Conservation (phyloP, 2,113 vertebrate genomes). For the Eupsittula cactorum region DNA sequence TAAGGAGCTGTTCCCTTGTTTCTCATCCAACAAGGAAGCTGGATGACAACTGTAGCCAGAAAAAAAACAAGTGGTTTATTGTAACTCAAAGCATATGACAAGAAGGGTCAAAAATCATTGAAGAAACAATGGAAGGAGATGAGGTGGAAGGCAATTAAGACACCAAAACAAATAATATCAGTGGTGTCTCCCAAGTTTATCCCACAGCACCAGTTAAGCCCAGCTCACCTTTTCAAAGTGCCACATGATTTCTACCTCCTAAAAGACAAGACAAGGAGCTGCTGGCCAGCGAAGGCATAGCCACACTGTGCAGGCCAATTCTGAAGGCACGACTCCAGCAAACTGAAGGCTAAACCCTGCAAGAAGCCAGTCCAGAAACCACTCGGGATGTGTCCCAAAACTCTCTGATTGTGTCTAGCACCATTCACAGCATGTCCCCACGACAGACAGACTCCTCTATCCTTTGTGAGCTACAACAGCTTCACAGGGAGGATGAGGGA, state of each 20-base stretch:
- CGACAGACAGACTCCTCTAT: not conserved
- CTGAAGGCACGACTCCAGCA: not conserved
- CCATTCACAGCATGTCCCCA: not conserved
- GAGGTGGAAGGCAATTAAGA: not conserved
- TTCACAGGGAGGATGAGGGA: not conserved
- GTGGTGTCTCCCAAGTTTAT: not conserved
- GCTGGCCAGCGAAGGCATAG: not conserved
- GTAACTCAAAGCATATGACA: not conserved
- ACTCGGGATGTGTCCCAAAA: not conserved
- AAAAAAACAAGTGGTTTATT: conserved; percentile 14
- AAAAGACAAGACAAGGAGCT: not conserved
- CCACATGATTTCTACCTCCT: not conserved
- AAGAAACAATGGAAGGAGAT: not conserved
- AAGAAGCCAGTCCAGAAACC: not conserved
- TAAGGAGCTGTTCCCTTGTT: not conserved
- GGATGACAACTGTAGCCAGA: not conserved
- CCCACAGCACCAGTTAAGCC: not conserved
- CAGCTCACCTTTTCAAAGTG: not conserved
- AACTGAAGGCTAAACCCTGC: not conserved
- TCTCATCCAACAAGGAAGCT: conserved; percentile 4
- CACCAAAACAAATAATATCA: not conserved
- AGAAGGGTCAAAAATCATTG: conserved; percentile 10
- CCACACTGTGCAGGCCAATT: not conserved
- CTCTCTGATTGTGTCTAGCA: not conserved
- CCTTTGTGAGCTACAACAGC: not conserved